Conservation (phyloP, 2,113 vertebrate genomes). For the Centrocercus urophasianus region DNA sequence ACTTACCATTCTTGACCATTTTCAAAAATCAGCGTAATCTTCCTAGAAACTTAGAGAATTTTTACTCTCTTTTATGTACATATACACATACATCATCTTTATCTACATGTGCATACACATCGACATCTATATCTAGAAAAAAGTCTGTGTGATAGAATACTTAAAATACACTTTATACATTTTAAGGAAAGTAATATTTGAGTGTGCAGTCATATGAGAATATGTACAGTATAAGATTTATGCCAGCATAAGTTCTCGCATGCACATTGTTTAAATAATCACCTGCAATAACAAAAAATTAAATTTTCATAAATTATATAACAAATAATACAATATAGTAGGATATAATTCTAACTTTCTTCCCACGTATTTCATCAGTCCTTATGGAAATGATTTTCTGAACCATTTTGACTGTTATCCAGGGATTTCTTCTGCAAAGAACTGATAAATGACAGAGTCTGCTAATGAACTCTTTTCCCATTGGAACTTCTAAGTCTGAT, state of each 20-base stretch:
- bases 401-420: constrained; percentile 4
- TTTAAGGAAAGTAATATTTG: background rate
- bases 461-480: constrained; percentile 39
- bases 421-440: constrained; percentile 12
- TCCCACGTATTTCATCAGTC: background rate
- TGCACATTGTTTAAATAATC: background rate
- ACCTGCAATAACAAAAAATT: background rate
- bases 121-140: background rate
- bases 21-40: background rate
- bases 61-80: background rate
- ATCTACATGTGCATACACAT: too few relatives aligned
- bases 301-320: background rate
- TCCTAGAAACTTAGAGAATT: background rate
- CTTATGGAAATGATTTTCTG: background rate
- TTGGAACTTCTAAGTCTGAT: constrained; percentile 6
- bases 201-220: background rate
- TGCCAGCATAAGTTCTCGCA: background rate
- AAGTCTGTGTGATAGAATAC: background rate
- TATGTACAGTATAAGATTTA: background rate
- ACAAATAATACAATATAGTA: background rate
- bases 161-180: background rate
- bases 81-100: too few relatives aligned
- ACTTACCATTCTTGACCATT: background rate
- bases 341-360: background rate
- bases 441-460: constrained; percentile 12